Base-by-base conservation (phyloP, 2,113 vertebrate genomes). In the Hemiprocne comata region DNA sequence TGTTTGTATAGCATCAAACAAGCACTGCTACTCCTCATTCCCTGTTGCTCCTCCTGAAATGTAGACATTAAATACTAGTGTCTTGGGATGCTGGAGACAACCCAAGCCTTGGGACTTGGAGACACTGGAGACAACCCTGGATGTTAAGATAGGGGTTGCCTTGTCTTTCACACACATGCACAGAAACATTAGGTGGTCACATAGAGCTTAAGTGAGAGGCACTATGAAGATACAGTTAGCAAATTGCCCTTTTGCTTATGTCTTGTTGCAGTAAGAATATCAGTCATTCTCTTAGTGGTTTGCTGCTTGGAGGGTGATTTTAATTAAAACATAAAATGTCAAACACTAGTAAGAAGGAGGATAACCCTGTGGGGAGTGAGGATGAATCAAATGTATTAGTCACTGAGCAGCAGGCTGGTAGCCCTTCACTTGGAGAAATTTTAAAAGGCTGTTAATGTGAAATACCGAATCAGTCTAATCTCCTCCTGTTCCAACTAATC, bases 241-340 rank as follows among this genome's bases (percentile, higher is more conserved):
- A 38, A 97, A 95, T 80, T 96, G 90, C 79, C 93, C 93, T 97
- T 97, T 94, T 90, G 71, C 93, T 89, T 74, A 29, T 81, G 89
- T 96, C 92, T 87, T 88, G 86, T 88, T 96, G 75, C 92, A 95
- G 61, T 81, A 95, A 96, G 91, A 97, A 94, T 97, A 96, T 94
- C 92, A 93, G 94, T 95, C 96, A 93, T 94, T 97, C 94, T 97
- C 72, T 93, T 95, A 94, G 95, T 94, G 91, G 90, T 93, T 88
- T 96, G 95, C 95, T 97, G 96, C 95, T 97, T 96, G 90, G 82
- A 98, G 94, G 95, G 92, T 91, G 91, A 98, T 96, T 97, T 97
- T 97, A 98, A 97, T 98, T 97, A 97, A 98, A 97, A 90, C 21
- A 48, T 93, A 97, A 98, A 97, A 98, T 97, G 97, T 97, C 98